Evolutionary conservation across 1,140 invertebrate genomes (phyloP).

Genomic region (Sarcophaga bullata): DNA sequence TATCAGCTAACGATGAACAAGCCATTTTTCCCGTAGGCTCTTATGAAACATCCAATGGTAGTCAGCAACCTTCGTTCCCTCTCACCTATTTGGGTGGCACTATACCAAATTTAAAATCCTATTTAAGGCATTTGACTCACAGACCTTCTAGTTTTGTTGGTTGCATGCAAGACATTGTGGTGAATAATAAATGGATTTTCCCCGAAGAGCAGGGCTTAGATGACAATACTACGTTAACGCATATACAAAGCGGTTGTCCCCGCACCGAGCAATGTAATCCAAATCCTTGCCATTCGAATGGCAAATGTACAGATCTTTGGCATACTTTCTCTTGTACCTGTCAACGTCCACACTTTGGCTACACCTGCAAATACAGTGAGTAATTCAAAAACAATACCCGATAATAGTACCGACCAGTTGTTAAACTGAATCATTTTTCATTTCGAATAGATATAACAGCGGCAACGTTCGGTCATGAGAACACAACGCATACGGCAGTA

Average conservation of each 20-base stretch:
- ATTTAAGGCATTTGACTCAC: slow-evolving; percentile 74
- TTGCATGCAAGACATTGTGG: slow-evolving; percentile 89
- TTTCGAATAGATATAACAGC: slow-evolving; percentile 78
- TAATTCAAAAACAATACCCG: slow-evolving; percentile 40
- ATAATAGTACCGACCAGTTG: background rate
- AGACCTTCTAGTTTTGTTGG: slow-evolving; percentile 84
- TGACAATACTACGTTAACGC: slow-evolving; percentile 62
- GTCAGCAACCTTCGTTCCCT: slow-evolving; percentile 82
- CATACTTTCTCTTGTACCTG: slow-evolving; percentile 86
- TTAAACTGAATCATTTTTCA: background rate
- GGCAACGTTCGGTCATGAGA: slow-evolving; percentile 90
- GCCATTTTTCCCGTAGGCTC: slow-evolving; percentile 87
- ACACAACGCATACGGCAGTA: slow-evolving; percentile 76
- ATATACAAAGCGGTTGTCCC: slow-evolving; percentile 78
- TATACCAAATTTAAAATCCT: slow-evolving; percentile 69
- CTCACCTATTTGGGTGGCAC: slow-evolving; percentile 83
- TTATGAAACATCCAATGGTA: slow-evolving; percentile 77
- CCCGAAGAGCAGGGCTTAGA: slow-evolving; percentile 54
- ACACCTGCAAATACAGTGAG: slow-evolving; percentile 87
- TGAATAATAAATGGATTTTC: slow-evolving; percentile 83
- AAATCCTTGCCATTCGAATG: slow-evolving; percentile 87
- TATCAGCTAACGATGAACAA: slow-evolving; percentile 88
- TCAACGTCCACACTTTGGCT: slow-evolving; percentile 85
- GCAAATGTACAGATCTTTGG: slow-evolving; percentile 90
- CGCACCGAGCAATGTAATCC: slow-evolving; percentile 83